Percentiles rank a stretch among this genome's conserved stretches.
phyloP scores from a whole-genome alignment of 2,797 vertebrate genomes.

The Periparus ater region DNA sequence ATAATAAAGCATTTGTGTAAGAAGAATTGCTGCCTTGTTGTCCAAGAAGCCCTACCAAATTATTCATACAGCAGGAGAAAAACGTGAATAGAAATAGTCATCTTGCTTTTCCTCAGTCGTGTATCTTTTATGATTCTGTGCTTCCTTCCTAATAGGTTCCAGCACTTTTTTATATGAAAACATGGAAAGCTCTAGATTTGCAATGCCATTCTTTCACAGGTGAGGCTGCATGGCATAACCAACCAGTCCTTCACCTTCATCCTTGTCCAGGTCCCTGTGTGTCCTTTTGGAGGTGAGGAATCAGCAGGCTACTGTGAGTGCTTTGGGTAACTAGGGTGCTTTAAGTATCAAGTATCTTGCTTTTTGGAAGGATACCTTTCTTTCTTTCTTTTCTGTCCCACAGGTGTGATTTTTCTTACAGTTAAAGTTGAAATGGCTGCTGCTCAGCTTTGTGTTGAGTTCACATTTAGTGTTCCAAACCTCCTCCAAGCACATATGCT shows the following conservation, averaged over 20 bases:
- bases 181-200: neutral
- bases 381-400: neutral
- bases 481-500: neutral
- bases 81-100: neutral
- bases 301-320: neutral
- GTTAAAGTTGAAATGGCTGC: neutral
- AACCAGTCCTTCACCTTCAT: neutral
- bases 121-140: neutral
- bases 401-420: neutral
- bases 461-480: neutral
- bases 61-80: neutral
- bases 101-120: neutral
- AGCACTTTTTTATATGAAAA: neutral
- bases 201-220: neutral
- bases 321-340: neutral
- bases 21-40: neutral
- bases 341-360: neutral
- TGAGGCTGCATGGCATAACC: neutral
- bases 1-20: neutral
- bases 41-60: neutral
- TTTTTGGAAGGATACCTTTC: neutral
- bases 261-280: fast-evolving
- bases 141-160: neutral
- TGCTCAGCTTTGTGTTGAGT: neutral
- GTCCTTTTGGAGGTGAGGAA: neutral